Conservation (phyloP, 2,113 vertebrate species). For the Macquaria ambigua region DNA sequence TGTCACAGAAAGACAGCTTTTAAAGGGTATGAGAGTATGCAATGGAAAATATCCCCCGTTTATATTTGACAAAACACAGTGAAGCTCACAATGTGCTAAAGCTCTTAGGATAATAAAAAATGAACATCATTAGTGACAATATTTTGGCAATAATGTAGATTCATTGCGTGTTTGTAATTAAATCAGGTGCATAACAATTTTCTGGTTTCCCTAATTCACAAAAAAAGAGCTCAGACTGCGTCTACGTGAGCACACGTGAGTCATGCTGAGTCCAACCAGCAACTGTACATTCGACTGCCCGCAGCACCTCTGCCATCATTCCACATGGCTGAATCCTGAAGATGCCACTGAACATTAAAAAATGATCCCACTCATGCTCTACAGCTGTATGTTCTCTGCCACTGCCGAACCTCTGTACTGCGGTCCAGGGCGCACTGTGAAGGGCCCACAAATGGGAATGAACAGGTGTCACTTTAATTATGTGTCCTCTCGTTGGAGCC, state of each 20-base stretch:
- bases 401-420: slow-evolving; percentile 39
- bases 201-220: neutral
- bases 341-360: slow-evolving; percentile 63
- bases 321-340: slow-evolving; percentile 41
- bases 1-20: slow-evolving; percentile 2
- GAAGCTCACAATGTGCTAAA: neutral
- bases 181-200: neutral
- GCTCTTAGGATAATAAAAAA: neutral
- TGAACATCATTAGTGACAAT: neutral
- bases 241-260: slow-evolving; percentile 26
- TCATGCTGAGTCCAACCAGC: slow-evolving; percentile 27
- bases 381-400: slow-evolving; percentile 54
- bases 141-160: neutral
- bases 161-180: neutral
- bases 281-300: slow-evolving; percentile 8
- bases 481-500: slow-evolving; percentile 57
- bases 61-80: slow-evolving; percentile 16
- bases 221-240: slow-evolving; percentile 2
- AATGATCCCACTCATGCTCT: slow-evolving; percentile 49
- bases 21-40: slow-evolving; percentile 10
- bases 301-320: slow-evolving; percentile 47
- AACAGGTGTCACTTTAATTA: slow-evolving; percentile 85
- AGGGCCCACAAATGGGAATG: slow-evolving; percentile 68
- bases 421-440: slow-evolving; percentile 24
- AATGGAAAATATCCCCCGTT: slow-evolving; percentile 15